Percentiles rank a stretch among this genome's conserved stretches.
Conservation (phyloP, 2,113 vertebrate genomes). For the Plestiodon gilberti region DNA sequence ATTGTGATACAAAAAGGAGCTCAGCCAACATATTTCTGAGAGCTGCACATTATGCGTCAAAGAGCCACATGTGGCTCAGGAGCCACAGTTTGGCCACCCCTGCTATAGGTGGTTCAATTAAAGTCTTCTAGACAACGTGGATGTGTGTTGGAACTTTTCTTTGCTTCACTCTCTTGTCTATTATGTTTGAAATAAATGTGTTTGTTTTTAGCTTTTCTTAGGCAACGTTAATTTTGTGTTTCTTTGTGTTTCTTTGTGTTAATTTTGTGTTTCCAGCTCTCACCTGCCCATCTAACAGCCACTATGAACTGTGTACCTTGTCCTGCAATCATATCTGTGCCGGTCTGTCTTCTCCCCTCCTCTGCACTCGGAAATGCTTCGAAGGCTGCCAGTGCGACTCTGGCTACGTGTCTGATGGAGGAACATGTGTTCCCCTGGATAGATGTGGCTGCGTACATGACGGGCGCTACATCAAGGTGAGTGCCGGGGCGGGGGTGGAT, state of each 20-base stretch:
- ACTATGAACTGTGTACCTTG: conserved; percentile 75
- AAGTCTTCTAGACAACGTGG: too few relatives aligned
- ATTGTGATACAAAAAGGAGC: too few relatives aligned
- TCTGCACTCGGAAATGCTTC: conserved; percentile 61
- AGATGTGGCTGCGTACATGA: conserved; percentile 74
- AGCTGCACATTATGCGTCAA: too few relatives aligned
- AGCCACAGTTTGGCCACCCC: too few relatives aligned
- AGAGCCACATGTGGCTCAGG: too few relatives aligned
- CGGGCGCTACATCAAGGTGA: conserved; percentile 63
- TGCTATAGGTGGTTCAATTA: too few relatives aligned
- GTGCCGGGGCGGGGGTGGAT: background rate
- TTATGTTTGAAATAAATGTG: background rate
- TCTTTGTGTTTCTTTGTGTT: too few relatives aligned
- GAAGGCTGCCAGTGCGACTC: conserved; percentile 79
- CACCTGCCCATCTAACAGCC: conserved; percentile 72
- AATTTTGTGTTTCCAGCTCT: conserved; percentile 57
- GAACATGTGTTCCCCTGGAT: conserved; percentile 66
- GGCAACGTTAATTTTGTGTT: background rate
- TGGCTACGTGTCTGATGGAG: conserved; percentile 72
- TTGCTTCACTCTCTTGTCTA: too few relatives aligned
- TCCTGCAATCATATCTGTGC: conserved; percentile 74
- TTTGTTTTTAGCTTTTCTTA: background rate
- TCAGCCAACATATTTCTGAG: too few relatives aligned
- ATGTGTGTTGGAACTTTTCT: too few relatives aligned
- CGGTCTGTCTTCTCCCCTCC: conserved; percentile 60